Conservation (phyloP, 2,113 vertebrate genomes). For the Microcebus griseorufus region DNA sequence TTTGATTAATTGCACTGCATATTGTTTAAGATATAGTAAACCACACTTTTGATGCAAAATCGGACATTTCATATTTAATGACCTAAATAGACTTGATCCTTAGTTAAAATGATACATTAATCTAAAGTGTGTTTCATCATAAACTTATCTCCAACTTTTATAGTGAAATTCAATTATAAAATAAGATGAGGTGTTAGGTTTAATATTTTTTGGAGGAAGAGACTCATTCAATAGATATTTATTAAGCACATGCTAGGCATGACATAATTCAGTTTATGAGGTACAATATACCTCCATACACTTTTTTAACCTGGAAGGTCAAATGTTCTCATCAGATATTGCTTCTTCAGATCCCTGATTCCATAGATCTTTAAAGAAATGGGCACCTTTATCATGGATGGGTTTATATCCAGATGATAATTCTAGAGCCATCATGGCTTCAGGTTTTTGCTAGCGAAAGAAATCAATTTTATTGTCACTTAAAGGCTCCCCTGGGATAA, state of each 20-base stretch:
- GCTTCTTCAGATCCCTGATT: not conserved
- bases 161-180: not conserved
- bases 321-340: not conserved
- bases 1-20: no score
- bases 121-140: not conserved
- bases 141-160: not conserved
- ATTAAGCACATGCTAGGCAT: not conserved
- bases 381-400: not conserved
- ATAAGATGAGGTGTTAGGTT: not conserved
- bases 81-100: not conserved
- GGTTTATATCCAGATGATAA: constrained; percentile 41
- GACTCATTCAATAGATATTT: not conserved
- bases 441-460: constrained; percentile 24
- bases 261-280: not conserved
- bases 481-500: constrained; percentile 25
- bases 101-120: constrained; percentile 3
- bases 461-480: constrained; percentile 58
- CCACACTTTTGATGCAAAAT: no score
- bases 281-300: not conserved
- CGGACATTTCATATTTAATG: no score
- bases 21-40: no score
- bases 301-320: not conserved
- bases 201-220: not conserved
- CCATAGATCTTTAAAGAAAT: constrained; percentile 42
- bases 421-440: constrained; percentile 37